Conservation (phyloP, 1,140 invertebrate genomes). For the Penaeus vannamei region DNA sequence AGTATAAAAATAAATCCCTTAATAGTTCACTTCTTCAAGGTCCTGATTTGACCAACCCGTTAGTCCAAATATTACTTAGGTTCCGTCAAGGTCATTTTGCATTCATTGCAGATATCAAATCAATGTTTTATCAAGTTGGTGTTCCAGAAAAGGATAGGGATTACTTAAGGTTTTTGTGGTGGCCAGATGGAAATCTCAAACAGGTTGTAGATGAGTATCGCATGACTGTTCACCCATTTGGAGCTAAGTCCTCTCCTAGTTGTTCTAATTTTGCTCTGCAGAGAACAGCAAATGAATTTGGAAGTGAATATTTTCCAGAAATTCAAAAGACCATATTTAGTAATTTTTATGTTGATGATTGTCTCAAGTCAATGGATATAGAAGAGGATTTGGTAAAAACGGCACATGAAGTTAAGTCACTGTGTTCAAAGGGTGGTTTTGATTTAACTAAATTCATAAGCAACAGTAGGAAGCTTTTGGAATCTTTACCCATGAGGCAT, state of each 20-base stretch:
- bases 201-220: background rate
- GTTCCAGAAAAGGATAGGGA: slow-evolving; percentile 22
- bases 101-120: slow-evolving; percentile 35
- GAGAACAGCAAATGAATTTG: slow-evolving; percentile 27
- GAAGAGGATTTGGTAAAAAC: slow-evolving; percentile 3
- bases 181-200: slow-evolving; percentile 11
- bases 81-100: slow-evolving; percentile 35
- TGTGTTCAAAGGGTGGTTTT: background rate
- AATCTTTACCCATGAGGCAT: too few species aligned
- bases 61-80: slow-evolving; percentile 37
- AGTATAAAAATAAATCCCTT: slow-evolving; percentile 2
- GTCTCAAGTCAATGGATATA: slow-evolving; percentile 2
- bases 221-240: slow-evolving; percentile 28
- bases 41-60: slow-evolving; percentile 36
- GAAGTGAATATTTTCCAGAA: background rate
- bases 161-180: slow-evolving; percentile 30
- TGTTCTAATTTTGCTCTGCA: slow-evolving; percentile 45
- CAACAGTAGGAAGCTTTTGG: too few species aligned
- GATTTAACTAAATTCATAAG: background rate
- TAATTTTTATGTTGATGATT: slow-evolving; percentile 39
- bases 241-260: slow-evolving; percentile 1
- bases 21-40: slow-evolving; percentile 38
- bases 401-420: background rate
- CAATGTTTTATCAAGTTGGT: slow-evolving; percentile 52
- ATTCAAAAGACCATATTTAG: background rate